Conservation (phyloP, 2,888 invertebrate species). For the Diarsia dahlii region DNA sequence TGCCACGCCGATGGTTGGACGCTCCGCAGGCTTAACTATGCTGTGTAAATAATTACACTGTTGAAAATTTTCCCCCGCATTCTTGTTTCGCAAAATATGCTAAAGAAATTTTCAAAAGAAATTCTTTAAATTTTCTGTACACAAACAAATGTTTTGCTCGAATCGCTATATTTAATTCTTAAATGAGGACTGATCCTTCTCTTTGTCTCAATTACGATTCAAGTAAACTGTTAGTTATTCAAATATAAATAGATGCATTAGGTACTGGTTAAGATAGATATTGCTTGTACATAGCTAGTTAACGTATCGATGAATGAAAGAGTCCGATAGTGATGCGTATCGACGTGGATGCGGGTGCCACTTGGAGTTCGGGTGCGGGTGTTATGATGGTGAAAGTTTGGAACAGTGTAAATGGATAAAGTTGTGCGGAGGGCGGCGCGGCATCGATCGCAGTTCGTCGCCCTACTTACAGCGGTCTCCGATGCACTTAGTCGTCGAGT, state of each 20-base stretch:
- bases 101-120: constrained; percentile 67
- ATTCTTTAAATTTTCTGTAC: constrained; percentile 62
- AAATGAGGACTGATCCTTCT: constrained; percentile 10
- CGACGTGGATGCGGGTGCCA: constrained; percentile 57
- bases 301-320: constrained; percentile 44
- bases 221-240: constrained; percentile 6
- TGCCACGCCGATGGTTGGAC: constrained; percentile 67
- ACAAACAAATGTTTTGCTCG: constrained; percentile 38
- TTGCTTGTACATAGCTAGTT: constrained; percentile 22
- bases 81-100: constrained; percentile 75
- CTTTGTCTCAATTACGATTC: constrained; percentile 1
- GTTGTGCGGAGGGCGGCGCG: constrained; percentile 86
- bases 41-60: constrained; percentile 79
- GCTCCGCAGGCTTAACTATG: constrained; percentile 70
- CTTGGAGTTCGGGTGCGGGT: constrained; percentile 70
- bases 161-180: constrained; percentile 22
- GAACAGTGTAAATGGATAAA: constrained; percentile 88
- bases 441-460: constrained; percentile 90
- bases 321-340: constrained; percentile 59
- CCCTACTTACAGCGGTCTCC: constrained; percentile 88
- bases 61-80: constrained; percentile 72
- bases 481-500: constrained; percentile 85
- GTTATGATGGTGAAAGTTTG: constrained; percentile 88
- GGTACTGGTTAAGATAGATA: background rate
- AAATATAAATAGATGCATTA: background rate